Percentiles rank a stretch among this genome's conserved stretches.
phyloP scores from a whole-genome alignment of 2,113 vertebrate species.

The Dicerorhinus sumatrensis region DNA sequence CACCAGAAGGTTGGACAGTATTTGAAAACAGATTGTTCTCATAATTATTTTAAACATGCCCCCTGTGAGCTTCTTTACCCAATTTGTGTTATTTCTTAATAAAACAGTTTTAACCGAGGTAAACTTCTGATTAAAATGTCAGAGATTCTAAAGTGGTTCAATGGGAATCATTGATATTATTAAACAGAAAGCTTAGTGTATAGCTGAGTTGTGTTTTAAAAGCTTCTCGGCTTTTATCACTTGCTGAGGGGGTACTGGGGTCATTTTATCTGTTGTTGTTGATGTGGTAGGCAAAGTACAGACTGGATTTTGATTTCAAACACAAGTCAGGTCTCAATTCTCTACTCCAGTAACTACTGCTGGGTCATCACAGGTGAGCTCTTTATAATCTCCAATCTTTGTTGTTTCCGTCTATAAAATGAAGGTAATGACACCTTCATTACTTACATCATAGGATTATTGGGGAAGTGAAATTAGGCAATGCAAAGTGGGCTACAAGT shows the following conservation, averaged over 20 bases:
- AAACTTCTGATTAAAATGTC: slow-evolving; percentile 14
- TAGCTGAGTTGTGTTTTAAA: neutral
- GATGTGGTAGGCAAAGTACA: neutral
- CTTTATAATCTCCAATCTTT: neutral
- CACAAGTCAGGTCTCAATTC: neutral
- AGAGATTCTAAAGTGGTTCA: neutral
- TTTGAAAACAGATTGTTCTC: slow-evolving; percentile 43
- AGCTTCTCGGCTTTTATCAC: neutral
- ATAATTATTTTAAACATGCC: slow-evolving; percentile 24
- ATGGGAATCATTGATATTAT: neutral
- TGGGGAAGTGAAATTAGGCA: neutral
- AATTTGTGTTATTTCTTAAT: slow-evolving; percentile 20
- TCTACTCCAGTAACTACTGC: neutral
- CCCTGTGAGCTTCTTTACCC: neutral
- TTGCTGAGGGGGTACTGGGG: neutral
- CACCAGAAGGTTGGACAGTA: neutral
- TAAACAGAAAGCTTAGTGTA: neutral
- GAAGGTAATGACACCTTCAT: neutral
- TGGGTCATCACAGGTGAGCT: neutral
- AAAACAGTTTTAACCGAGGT: neutral
- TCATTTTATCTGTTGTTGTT: neutral
- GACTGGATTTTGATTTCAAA: slow-evolving; percentile 2
- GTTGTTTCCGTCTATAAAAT: neutral
- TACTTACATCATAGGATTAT: neutral
- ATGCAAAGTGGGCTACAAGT: neutral